Evolutionary conservation across 2,888 invertebrate genomes (phyloP).

Genomic region (Eueremaeus valkanovi): DNA sequence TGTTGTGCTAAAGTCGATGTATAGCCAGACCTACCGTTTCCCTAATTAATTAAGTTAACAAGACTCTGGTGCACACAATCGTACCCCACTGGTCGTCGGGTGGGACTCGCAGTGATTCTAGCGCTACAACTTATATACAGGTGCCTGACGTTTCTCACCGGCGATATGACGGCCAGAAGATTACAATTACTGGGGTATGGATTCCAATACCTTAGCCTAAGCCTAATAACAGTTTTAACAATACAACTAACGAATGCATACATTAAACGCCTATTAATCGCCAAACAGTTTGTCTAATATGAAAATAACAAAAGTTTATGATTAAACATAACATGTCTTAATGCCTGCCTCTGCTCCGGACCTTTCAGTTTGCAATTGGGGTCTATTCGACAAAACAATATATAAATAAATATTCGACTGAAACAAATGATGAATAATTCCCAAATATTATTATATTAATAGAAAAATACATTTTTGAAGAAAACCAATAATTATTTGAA

Average conservation of each 20-base stretch:
- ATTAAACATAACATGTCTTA: neutral
- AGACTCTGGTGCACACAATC: constrained; percentile 29
- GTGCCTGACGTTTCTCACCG: constrained; percentile 36
- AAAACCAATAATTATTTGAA: neutral
- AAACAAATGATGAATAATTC: too few species aligned
- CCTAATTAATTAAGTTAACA: neutral
- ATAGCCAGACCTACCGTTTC: neutral
- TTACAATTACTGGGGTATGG: constrained; percentile 22
- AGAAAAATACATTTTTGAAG: neutral
- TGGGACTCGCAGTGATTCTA: constrained; percentile 33
- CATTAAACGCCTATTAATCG: constrained; percentile 2
- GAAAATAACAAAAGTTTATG: neutral
- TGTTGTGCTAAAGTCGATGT: too few species aligned
- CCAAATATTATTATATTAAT: neutral
- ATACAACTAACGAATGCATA: constrained; percentile 8
- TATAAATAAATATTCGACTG: constrained; percentile 2
- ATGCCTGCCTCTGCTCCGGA: constrained; percentile 28
- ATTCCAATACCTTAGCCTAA: constrained; percentile 16
- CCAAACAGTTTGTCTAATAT: neutral
- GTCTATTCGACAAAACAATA: neutral
- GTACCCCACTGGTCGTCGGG: constrained; percentile 35
- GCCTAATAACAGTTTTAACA: neutral
- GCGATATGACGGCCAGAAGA: constrained; percentile 19
- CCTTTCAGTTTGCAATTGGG: neutral
- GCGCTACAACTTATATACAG: constrained; percentile 36